Percentiles rank a stretch among this genome's conserved stretches.
Conservation (phyloP, 1,140 invertebrate genomes). For the Cepaea nemoralis region DNA sequence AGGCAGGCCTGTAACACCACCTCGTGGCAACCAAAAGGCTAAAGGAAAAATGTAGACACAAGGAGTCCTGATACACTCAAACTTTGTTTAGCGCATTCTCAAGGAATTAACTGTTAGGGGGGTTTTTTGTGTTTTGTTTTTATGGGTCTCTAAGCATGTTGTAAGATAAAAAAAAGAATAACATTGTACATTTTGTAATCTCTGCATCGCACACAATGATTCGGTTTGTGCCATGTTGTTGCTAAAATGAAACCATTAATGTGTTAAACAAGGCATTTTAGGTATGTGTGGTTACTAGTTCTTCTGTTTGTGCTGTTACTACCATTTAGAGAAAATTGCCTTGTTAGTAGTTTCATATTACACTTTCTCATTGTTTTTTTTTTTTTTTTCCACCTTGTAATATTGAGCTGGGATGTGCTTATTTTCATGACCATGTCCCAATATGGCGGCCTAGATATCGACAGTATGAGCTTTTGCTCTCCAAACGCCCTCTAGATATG, state of each 20-base stretch:
- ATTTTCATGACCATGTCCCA: constrained; percentile 7
- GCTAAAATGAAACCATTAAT: not conserved
- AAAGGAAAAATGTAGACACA: constrained; percentile 63
- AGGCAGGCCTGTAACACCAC: constrained; percentile 78
- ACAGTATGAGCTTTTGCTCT: constrained; percentile 21
- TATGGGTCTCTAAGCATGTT: not conserved
- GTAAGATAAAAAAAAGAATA: not conserved
- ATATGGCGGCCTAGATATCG: constrained; percentile 21
- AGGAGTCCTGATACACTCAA: not conserved
- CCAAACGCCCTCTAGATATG: too few relatives aligned
- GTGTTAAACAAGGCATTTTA: not conserved
- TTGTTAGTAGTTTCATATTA: not conserved
- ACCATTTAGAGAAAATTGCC: not conserved
- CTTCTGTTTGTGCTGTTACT: not conserved
- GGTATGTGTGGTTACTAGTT: not conserved
- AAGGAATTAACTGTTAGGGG: not conserved
- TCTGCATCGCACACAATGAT: not conserved
- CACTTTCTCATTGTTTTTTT: not conserved
- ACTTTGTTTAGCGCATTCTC: not conserved
- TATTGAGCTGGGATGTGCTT: not conserved
- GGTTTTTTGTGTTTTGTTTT: too few relatives aligned
- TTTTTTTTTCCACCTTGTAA: not conserved
- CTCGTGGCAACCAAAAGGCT: constrained; percentile 77
- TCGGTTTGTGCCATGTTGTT: not conserved
- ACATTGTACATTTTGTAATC: not conserved